Percentiles rank a stretch among this genome's conserved stretches.
phyloP scores from a whole-genome alignment of 2,797 vertebrate species.

The Hylomyscus alleni region DNA sequence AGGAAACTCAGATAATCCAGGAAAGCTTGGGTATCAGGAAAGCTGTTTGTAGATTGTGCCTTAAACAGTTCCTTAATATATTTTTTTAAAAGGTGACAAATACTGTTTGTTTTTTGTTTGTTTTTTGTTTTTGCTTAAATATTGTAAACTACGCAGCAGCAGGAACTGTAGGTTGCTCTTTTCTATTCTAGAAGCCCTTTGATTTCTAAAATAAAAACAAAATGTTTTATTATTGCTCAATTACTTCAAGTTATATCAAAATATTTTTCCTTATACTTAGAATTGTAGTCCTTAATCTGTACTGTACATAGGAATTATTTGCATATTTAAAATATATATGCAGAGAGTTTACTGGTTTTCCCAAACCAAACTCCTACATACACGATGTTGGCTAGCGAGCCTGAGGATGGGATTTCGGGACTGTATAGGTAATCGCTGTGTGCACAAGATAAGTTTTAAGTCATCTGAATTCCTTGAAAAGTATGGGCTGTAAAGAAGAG shows the following conservation, averaged over 20 bases:
- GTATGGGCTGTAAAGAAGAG: not conserved
- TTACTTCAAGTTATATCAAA: conserved; percentile 35
- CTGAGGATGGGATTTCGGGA: not conserved
- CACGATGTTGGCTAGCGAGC: not conserved
- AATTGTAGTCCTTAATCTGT: not conserved
- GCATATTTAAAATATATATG: not conserved
- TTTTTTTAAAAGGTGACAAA: not conserved
- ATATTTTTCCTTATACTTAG: not conserved
- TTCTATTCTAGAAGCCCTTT: conserved; percentile 1
- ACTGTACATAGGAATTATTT: not conserved
- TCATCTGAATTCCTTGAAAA: conserved; percentile 6
- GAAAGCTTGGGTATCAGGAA: not conserved
- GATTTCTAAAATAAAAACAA: conserved; percentile 42
- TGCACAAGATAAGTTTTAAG: not conserved
- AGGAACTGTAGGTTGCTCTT: not conserved
- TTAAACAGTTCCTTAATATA: conserved; percentile 28
- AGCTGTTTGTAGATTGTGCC: not conserved
- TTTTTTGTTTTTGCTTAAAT: not conserved
- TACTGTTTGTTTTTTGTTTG: not conserved
- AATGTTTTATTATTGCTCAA: not conserved
- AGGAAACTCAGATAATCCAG: not conserved
- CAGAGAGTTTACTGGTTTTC: not conserved
- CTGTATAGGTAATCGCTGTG: not conserved
- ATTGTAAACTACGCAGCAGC: not conserved
- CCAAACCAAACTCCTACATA: not conserved